Evolutionary conservation across 2,888 invertebrate species (phyloP), one percentile per base, ranked within the genome.

Genomic region (Melanostoma scalare): DNA sequence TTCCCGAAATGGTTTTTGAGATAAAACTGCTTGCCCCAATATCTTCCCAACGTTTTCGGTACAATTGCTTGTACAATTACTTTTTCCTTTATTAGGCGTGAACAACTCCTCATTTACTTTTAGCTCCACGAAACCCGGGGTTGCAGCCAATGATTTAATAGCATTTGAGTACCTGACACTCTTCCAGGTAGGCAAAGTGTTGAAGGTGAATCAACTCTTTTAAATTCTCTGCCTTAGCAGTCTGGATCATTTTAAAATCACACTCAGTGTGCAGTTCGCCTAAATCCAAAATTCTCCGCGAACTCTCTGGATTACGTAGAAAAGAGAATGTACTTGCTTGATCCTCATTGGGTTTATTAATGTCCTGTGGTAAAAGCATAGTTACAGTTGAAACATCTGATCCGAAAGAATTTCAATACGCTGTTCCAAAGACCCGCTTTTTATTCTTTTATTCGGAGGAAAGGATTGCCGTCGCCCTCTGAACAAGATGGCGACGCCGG

Each of bases 81-180:
- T n/a, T 20, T 65, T 48, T 3, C 36, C 55, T 9, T 44, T 74
- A 58, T 52, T 75, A 30, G 67, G 67, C 0, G 44, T 36, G n/a
- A 50, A 75, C 3, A 58, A 36, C 1, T 65, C 40, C 9, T 65
- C 50, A 4, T 74, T 74, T 2, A 65, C 35, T 6, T 65, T 40
- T 8, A 65, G 6, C 8, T 56, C 74, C 8, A 65, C 65, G 44
- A 74, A 74, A 50, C 33, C 65, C 3, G 74, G 50, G 2, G 20
- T 50, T 2, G 65, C 65, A 6, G 40, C 50, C 8, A 74, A 50
- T 8, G 30, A 6, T 6, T 44, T 65, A 8, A 65, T 8, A 33
- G 65, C 73, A 6, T 65, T 74, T 9, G 73, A 73, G 38, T 63
- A 65, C 31, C 73, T 46, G 3, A 65, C 65, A 40, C 46, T 65